Evolutionary conservation across 2,113 vertebrate genomes (phyloP), one percentile per base, ranked within the genome.

Genomic region (Polypterus senegalus): DNA sequence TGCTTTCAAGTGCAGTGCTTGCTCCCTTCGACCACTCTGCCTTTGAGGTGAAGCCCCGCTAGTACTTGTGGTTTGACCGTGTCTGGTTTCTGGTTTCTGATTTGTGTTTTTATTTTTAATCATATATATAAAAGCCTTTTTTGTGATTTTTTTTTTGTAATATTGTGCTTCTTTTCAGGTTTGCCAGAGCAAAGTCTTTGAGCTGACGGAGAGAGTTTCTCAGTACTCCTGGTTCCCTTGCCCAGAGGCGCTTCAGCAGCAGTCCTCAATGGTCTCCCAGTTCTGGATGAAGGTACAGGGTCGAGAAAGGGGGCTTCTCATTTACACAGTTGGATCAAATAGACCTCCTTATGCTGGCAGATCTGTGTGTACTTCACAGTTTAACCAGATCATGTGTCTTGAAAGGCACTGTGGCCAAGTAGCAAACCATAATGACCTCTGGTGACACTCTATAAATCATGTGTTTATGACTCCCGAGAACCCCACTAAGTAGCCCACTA

Each of bases 141-240:
- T 47, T 3, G 5, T 54, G 52, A 46, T 5, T 4, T 45, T 11
- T 54, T 11, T 47, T 10, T 46, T 46, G 55, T 8, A 53, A 47
- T 10, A 27, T 27, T 27, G 27, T 48, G n/a, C 49, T 54, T 6
- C 67, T 54, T 60, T 3, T 9, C 66, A 98, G 95, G 77, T 81
- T 7, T 99, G 95, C 73, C 88, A 91, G 70, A 97, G 94, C 54
- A 97, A 97, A 73, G 90, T 96, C 77, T 91, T 94, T 3, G 93
- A 96, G 63, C 66, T 99, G 59, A 91, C 85, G 0, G 89, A 94
- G 48, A 92, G 88, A 1, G 83, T 97, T 63, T 91, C 94, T 46
- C 92, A 95, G 71, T 91, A 97, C 0, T 93, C 96, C 44, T 99
- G 96, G 96, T 96, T 96, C 46, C 96, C 96, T 5, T 99, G 96